Evolutionary conservation across 53 echinoderm and acorn worm genomes (phyloP).

Genomic region (Henricia sp.): DNA sequence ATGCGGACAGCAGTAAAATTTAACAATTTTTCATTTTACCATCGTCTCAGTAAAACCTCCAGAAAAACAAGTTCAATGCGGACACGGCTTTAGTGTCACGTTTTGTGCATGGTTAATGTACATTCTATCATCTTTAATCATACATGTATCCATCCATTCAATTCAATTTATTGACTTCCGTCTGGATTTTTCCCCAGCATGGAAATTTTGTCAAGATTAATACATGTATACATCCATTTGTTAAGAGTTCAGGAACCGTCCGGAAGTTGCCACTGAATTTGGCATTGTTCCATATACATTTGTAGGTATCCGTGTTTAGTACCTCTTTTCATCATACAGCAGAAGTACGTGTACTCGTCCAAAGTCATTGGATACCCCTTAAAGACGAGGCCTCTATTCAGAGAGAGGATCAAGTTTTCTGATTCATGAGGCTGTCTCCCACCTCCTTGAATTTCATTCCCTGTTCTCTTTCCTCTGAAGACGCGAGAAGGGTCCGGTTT

Average conservation of each 20-base stretch:
- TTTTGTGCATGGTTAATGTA: no score
- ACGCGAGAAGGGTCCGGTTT: no score
- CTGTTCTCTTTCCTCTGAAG: not conserved
- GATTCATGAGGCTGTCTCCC: not conserved
- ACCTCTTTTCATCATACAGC: not conserved
- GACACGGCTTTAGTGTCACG: no score
- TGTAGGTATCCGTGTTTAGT: not conserved
- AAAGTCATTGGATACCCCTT: conserved; percentile 7
- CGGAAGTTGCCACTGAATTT: not conserved
- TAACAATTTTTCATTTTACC: no score
- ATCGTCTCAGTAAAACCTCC: no score
- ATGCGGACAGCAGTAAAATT: no score
- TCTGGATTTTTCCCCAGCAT: not conserved
- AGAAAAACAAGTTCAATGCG: no score
- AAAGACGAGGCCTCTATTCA: not conserved
- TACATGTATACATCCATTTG: not conserved
- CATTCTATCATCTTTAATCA: no score
- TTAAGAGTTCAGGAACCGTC: not conserved
- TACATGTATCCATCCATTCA: no score
- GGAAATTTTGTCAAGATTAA: not conserved
- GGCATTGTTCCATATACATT: not conserved
- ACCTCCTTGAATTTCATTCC: not conserved
- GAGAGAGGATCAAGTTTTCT: not conserved
- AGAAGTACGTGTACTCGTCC: not conserved
- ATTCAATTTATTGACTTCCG: no score